A percentile compares a stretch with the other conserved stretches of the same genome.
Evolutionary conservation across 2,888 invertebrate species (phyloP).

Genomic region (Drosophila diplacantha): DNA sequence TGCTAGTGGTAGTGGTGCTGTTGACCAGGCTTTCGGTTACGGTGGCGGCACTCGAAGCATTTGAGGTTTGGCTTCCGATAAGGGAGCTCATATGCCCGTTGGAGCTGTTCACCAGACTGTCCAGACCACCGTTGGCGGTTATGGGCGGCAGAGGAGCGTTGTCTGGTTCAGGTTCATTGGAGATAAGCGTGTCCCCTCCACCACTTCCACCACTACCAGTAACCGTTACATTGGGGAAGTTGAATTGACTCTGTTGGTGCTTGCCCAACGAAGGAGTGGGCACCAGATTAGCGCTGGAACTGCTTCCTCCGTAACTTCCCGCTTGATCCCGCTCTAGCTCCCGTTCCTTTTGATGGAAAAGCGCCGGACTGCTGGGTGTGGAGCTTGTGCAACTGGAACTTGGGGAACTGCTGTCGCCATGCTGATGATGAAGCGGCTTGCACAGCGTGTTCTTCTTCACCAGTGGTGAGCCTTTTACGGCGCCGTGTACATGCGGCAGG

Average conservation of each 20-base stretch:
- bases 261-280: slow-evolving; percentile 21
- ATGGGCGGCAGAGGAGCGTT: slow-evolving; percentile 7
- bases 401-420: slow-evolving; percentile 90
- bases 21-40: slow-evolving; percentile 44
- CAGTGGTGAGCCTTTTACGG: slow-evolving; percentile 76
- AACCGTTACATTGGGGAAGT: slow-evolving; percentile 77
- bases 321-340: slow-evolving; percentile 67
- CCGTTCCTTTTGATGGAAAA: slow-evolving; percentile 78
- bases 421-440: slow-evolving; percentile 63
- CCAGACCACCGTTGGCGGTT: slow-evolving; percentile 21
- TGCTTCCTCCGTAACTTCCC: slow-evolving; percentile 67
- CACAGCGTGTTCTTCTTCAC: slow-evolving; percentile 64
- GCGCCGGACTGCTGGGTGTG: slow-evolving; percentile 95
- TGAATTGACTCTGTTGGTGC: slow-evolving; percentile 74
- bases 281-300: slow-evolving; percentile 70
- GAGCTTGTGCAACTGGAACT: slow-evolving; percentile 98
- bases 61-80: slow-evolving; percentile 54
- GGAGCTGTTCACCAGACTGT: slow-evolving; percentile 36
- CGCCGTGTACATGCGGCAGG: slow-evolving; percentile 60
- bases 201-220: slow-evolving; percentile 48
- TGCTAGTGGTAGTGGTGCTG: slow-evolving; percentile 53
- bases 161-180: slow-evolving; percentile 56
- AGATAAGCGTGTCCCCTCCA: slow-evolving; percentile 62
- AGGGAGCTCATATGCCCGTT: slow-evolving; percentile 50
- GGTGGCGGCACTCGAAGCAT: slow-evolving; percentile 45